Evolutionary conservation across 1,140 invertebrate genomes (phyloP).

Genomic region (Camponotus pennsylvanicus): DNA sequence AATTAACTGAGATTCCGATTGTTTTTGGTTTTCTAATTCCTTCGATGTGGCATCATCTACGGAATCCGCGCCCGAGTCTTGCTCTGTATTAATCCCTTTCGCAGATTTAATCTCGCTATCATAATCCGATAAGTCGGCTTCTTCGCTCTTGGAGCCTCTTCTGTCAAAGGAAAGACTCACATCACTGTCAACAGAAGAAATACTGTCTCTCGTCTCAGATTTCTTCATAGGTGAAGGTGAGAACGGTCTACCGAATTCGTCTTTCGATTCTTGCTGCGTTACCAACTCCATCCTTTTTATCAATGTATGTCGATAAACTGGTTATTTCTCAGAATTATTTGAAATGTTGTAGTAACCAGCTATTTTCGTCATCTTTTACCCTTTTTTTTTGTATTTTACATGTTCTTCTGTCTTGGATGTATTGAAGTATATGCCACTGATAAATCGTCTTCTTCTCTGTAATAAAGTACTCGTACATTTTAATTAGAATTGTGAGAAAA

Average conservation of each 20-base stretch:
- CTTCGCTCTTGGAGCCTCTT: constrained; percentile 84
- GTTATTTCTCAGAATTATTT: neutral
- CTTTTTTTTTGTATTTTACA: neutral
- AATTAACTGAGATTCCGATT: neutral
- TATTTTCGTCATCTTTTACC: neutral
- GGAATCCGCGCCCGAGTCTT: constrained; percentile 75
- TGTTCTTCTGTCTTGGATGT: neutral
- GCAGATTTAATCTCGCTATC: constrained; percentile 86
- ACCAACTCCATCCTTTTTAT: constrained; percentile 66
- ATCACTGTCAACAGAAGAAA: constrained; percentile 89
- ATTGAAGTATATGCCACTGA: neutral
- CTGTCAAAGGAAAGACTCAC: constrained; percentile 87
- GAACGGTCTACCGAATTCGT: constrained; percentile 80
- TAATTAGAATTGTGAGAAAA: neutral
- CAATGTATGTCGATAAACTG: neutral
- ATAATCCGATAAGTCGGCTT: constrained; percentile 89
- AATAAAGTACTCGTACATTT: neutral
- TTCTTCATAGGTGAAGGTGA: constrained; percentile 86
- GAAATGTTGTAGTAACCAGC: neutral
- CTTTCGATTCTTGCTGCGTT: constrained; percentile 79
- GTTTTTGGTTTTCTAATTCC: constrained; percentile 39
- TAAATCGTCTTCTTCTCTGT: neutral
- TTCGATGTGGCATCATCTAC: constrained; percentile 67
- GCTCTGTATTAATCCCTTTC: constrained; percentile 74
- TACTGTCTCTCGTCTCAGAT: constrained; percentile 88